Evolutionary conservation across 30 jellyfish, hydroid and myxozoan species (phyloP).

Genomic region (Pseudorhiza aurosa): DNA sequence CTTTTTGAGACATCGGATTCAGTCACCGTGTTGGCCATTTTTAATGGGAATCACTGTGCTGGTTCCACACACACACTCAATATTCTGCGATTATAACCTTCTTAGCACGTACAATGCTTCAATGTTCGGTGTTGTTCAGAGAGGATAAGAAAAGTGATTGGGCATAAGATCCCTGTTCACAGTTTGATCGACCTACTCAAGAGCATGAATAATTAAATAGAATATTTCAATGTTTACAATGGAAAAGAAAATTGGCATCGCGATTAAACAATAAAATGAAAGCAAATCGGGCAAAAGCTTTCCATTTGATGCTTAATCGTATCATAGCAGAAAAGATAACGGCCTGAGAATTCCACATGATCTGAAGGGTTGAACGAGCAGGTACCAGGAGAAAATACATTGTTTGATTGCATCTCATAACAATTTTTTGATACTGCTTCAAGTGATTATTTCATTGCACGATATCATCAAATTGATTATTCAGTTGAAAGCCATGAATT

Average conservation of each 20-base stretch:
- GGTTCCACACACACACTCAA: constrained; percentile 11
- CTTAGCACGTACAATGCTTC: no score
- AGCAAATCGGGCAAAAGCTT: neutral
- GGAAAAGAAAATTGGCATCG: constrained; percentile 21
- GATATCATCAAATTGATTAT: no score
- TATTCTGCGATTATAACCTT: neutral
- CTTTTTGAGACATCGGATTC: constrained; percentile 8
- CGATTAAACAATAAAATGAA: constrained; percentile 7
- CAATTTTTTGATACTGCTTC: neutral
- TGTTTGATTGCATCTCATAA: no score
- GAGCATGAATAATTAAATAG: constrained; percentile 17
- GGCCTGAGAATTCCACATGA: neutral
- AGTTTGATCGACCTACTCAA: constrained; percentile 4
- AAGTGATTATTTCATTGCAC: no score
- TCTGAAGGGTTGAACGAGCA: neutral
- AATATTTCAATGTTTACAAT: constrained; percentile 32
- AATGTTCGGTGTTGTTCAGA: no score
- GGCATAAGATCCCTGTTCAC: no score
- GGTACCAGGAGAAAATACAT: neutral
- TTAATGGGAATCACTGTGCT: constrained; percentile 11
- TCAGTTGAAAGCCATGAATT: no score
- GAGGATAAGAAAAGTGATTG: no score
- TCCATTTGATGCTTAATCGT: constrained; percentile 4
- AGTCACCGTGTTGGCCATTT: constrained; percentile 29
- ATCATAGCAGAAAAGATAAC: constrained; percentile 35